Evolutionary conservation across 2,113 vertebrate species (phyloP).

Genomic region (Laterallus jamaicensis): DNA sequence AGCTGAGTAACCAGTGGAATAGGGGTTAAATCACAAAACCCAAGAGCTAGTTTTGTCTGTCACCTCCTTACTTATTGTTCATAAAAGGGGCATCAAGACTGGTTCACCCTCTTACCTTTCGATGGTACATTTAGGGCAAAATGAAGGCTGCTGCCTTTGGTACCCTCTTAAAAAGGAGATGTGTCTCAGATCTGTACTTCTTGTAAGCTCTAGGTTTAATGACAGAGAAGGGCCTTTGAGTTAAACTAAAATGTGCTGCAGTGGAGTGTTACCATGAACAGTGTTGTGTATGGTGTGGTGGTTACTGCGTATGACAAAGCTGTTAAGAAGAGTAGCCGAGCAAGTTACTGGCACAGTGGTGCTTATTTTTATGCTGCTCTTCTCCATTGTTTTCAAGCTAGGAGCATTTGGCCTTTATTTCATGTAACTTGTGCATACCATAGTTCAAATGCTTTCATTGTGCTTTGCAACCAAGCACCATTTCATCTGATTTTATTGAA

Average conservation of each 20-base stretch:
- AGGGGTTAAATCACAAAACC: neutral
- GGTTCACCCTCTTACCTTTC: neutral
- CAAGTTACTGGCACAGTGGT: slow-evolving; percentile 50
- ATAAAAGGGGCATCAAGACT: neutral
- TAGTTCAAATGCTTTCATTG: slow-evolving; percentile 54
- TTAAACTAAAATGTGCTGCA: slow-evolving; percentile 15
- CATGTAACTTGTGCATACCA: slow-evolving; percentile 31
- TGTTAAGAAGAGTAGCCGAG: slow-evolving; percentile 41
- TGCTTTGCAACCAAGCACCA: neutral
- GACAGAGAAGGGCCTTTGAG: slow-evolving; percentile 37
- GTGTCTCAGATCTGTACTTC: neutral
- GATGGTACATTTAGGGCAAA: neutral
- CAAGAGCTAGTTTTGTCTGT: neutral
- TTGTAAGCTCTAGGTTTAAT: slow-evolving; percentile 17
- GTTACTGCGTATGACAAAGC: slow-evolving; percentile 31
- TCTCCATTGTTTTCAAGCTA: slow-evolving; percentile 22
- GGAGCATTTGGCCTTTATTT: slow-evolving; percentile 62
- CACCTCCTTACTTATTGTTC: neutral
- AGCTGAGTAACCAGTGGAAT: neutral
- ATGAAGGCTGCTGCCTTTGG: neutral
- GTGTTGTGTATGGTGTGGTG: neutral
- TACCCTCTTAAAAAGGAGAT: neutral
- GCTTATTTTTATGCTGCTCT: slow-evolving; percentile 31
- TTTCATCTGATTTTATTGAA: slow-evolving; percentile 28
- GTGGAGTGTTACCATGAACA: slow-evolving; percentile 25